Evolutionary conservation across 1,140 invertebrate genomes (phyloP).

Genomic region (Drosophila seguyi): DNA sequence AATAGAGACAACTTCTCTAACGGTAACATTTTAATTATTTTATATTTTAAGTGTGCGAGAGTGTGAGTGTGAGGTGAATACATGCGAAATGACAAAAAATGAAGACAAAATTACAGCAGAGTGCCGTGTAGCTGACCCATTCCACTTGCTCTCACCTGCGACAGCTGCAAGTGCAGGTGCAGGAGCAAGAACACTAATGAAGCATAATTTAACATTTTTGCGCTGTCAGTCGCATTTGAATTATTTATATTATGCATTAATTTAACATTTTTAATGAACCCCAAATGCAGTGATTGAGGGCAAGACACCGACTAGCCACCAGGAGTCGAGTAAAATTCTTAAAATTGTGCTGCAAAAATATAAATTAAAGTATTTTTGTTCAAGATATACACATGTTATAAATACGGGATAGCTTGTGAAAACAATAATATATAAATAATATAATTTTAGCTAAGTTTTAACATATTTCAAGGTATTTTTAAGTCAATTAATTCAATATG

Average conservation of each 20-base stretch:
- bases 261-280: constrained; percentile 73
- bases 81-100: constrained; percentile 61
- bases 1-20: constrained; percentile 59
- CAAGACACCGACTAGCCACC: constrained; percentile 15
- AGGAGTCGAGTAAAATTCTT: neutral
- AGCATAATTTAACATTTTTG: constrained; percentile 79
- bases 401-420: neutral
- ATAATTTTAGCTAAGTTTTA: neutral
- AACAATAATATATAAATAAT: neutral
- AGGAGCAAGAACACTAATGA: constrained; percentile 72
- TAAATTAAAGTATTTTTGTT: neutral
- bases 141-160: constrained; percentile 6
- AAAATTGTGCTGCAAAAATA: neutral
- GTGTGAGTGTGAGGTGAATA: constrained; percentile 53
- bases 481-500: neutral
- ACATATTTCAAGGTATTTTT: constrained; percentile 17
- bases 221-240: constrained; percentile 59
- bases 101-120: constrained; percentile 50
- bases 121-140: constrained; percentile 42
- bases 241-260: constrained; percentile 70
- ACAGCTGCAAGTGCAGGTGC: constrained; percentile 35
- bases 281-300: constrained; percentile 43
- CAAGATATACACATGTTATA: neutral
- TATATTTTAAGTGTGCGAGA: constrained; percentile 62
- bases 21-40: constrained; percentile 80